Base-by-base conservation (phyloP, 2,888 invertebrate species). In the Keiferia lycopersicella region DNA sequence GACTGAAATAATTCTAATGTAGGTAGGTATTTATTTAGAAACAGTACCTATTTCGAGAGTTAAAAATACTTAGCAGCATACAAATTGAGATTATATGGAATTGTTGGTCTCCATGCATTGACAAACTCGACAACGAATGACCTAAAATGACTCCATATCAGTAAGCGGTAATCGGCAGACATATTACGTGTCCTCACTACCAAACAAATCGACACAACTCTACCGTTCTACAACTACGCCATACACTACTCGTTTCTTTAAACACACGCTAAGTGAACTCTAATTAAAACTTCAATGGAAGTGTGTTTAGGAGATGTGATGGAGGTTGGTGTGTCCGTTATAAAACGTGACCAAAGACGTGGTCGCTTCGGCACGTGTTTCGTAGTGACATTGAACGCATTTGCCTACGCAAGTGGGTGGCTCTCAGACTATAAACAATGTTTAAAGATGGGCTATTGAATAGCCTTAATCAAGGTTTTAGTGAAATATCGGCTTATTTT, bases 351-450 rank as follows among this genome's bases (percentile, higher is more conserved):
- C 20, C 11, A 61, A 2, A 30, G 30, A 61, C 61, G 61, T 50
- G 62, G 53, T 22, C 41, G n/a, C 12, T 41, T 18, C 57, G 56
- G 57, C 62, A 63, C 62, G 62, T 63, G 62, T 30, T 57, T 63
- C 14, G 41, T 18, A 57, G 41, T 63, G 62, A 57, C 62, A 63
- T 63, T 63, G 62, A 63, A 45, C 62, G 57, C 30, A 26, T 62
- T 62, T 39, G 39, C 57, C 57, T 53, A 53, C 20, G 34, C 56
- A 53, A 41, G 41, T 38, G 38, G 39, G 10, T 39, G 30, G 50
- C 18, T 41, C 20, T 59, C 38, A 7, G 34, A 34, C n/a, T 30
- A 34, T 57, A 34, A 53, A 7, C 22, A 14, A 12, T 26, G 1
- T 20, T 16, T 20, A 50, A 50, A 20, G 20, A 50, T 12, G 11